Evolutionary conservation across 2,797 vertebrate genomes (phyloP).

Genomic region (Poeciliopsis infans): DNA sequence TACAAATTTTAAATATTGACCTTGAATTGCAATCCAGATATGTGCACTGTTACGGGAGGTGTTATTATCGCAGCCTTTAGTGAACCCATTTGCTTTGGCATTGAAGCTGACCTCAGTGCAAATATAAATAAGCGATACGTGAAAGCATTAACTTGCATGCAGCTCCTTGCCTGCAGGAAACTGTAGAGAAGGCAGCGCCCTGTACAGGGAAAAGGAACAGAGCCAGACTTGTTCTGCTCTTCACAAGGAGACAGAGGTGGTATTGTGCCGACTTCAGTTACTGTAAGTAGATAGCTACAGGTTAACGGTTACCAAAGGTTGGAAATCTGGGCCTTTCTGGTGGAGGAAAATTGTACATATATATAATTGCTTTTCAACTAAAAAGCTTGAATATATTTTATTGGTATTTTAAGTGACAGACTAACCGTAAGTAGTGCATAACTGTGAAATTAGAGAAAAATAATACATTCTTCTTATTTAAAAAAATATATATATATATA

Average conservation of each 20-base stretch:
- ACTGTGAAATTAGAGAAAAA: not conserved
- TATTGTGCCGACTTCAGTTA: conserved; percentile 59
- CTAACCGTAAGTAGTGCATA: not conserved
- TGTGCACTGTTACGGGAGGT: conserved; percentile 12
- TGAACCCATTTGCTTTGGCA: conserved; percentile 48
- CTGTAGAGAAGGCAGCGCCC: conserved; percentile 36
- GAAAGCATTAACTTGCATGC: conserved; percentile 22
- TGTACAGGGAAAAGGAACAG: conserved; percentile 50
- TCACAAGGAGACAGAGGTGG: conserved; percentile 59
- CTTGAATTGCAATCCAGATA: conserved; percentile 8
- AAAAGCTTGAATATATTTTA: not conserved
- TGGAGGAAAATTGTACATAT: conserved; percentile 8
- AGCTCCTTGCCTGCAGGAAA: conserved; percentile 48
- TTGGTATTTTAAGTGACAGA: not conserved
- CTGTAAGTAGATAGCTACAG: conserved; percentile 38
- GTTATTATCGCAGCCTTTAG: conserved; percentile 31
- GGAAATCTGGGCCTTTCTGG: conserved; percentile 27
- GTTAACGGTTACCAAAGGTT: conserved; percentile 43
- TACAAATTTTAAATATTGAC: conserved; percentile 16
- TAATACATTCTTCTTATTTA: not conserved
- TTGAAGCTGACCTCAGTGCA: conserved; percentile 32
- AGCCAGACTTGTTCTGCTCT: conserved; percentile 56
- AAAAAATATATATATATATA: not conserved
- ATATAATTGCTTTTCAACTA: not conserved
- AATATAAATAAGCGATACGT: conserved; percentile 44